Conservation (phyloP, 2,797 vertebrate species). For the Phalanger gymnotis region DNA sequence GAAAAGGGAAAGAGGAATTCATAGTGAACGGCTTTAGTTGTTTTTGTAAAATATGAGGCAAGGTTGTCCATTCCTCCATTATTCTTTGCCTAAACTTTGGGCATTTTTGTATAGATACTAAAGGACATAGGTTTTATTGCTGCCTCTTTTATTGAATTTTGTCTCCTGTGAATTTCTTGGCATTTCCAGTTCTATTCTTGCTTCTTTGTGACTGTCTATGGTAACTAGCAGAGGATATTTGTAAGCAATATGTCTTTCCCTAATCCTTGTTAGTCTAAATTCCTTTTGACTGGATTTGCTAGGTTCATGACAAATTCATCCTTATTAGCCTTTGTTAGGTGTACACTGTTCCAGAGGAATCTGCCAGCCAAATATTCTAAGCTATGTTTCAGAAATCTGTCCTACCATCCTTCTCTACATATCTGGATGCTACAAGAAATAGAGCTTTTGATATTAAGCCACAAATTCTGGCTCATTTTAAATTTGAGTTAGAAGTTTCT, state of each 20-base stretch:
- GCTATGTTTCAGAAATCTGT: neutral
- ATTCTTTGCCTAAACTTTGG: neutral
- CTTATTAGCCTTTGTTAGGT: neutral
- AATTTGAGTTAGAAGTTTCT: constrained; percentile 15
- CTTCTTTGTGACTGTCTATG: neutral
- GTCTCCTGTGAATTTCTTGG: neutral
- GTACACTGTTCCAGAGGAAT: neutral
- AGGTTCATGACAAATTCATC: neutral
- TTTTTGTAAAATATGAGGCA: neutral
- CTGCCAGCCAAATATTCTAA: neutral
- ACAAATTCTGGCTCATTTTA: constrained; percentile 13
- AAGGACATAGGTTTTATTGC: neutral
- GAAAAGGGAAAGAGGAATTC: neutral
- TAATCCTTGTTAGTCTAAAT: neutral
- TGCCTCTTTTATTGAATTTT: neutral
- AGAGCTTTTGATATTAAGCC: neutral
- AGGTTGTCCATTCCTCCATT: neutral
- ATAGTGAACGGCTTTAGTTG: neutral
- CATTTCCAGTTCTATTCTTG: neutral
- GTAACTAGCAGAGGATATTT: neutral
- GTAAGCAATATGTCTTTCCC: neutral
- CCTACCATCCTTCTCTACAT: neutral
- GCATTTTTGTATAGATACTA: too few relatives aligned
- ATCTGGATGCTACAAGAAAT: neutral
- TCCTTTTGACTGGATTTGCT: neutral